Base-by-base conservation (phyloP, 53 echinoderm and acorn worm species). In the Holothuria scabra region DNA sequence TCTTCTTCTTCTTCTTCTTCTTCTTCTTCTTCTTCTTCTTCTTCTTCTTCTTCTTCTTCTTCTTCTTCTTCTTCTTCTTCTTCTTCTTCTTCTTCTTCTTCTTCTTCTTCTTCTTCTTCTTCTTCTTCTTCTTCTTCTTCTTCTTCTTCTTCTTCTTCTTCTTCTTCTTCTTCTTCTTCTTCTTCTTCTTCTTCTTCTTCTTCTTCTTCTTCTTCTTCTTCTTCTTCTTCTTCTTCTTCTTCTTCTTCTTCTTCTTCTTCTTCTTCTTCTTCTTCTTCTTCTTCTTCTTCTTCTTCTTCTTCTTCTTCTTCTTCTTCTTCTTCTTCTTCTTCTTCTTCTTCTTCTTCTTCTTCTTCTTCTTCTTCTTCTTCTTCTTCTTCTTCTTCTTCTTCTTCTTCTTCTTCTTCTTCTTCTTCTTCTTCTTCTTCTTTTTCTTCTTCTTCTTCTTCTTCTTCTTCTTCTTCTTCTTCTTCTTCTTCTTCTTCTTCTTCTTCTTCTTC, bases 371-470 rank as follows among this genome's bases (percentile, higher is more conserved):
- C 13, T 58, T 58, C 13, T 58, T 58, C 13, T 58, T 58, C 13
- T 58, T 58, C 13, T 58, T 58, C 13, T 58, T 58, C 58, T 16
- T 58, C 58, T 16, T 58, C 58, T 16, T 58, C 58, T 16, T 58
- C 58, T 16, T 58, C 58, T 16, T 58, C 58, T 16, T 58, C 58
- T 16, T 58, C 58, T 16, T 80, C 59, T 24, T 59, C 57, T 13
- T 82, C 82, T 62, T 2, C 65, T 62, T 82, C 65, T 62, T 82
- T 37, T 62, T 66, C 82, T 62, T 82, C 64, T 62, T 2, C 64
- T 18, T 66, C 67, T 13, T 66, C 67, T 13, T 66, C 67, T 13
- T 66, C 67, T 13, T 66, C 67, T 13, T 66, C 28, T 18, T 18
- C 28, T 66, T n/a, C 67, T 21, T 66, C 21, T 12, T n/a, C 21